These are phyloP conservation scores for Ardeotis arabs DNA, from an alignment of 2,113 vertebrate genomes.

Conservation along the genomic window DNA sequence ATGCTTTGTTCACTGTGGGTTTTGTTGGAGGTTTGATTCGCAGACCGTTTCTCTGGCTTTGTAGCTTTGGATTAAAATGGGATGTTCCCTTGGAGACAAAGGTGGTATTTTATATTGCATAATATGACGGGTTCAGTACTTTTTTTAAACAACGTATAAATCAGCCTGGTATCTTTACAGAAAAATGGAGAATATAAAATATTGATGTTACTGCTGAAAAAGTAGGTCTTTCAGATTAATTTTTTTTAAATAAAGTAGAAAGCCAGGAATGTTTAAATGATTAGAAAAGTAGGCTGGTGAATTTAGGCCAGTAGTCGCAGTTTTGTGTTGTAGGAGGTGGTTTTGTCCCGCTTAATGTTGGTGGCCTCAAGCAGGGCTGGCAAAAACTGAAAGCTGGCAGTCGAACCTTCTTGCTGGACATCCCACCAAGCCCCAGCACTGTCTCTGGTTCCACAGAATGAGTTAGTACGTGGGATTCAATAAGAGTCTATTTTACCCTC, in stretches of 20 bases:
- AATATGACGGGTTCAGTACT: background rate
- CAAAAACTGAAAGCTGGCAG: background rate
- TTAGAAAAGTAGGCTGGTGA: background rate
- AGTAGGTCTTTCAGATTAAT: constrained; percentile 17
- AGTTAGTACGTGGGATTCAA: fast-evolving
- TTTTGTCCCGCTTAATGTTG: fast-evolving
- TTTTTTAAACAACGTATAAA: background rate
- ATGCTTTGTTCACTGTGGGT: background rate
- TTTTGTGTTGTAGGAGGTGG: background rate
- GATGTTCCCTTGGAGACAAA: constrained; percentile 35
- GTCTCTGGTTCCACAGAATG: background rate
- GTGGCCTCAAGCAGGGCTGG: background rate
- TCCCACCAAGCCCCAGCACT: too few relatives aligned
- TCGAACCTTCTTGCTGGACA: background rate
- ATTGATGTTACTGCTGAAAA: constrained; percentile 18
- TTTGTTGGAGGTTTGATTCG: constrained; percentile 14
- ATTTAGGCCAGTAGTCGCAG: background rate
- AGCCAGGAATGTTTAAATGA: background rate
- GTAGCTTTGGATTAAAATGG: constrained; percentile 23
- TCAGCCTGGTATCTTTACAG: constrained; percentile 4
- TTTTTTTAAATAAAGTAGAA: constrained; percentile 20
- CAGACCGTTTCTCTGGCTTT: background rate
- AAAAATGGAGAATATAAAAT: constrained; percentile 30
- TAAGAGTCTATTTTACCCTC: background rate
- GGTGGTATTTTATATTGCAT: background rate